Base-by-base conservation (phyloP, 2,888 invertebrate genomes). In the Drosophila rubida region DNA sequence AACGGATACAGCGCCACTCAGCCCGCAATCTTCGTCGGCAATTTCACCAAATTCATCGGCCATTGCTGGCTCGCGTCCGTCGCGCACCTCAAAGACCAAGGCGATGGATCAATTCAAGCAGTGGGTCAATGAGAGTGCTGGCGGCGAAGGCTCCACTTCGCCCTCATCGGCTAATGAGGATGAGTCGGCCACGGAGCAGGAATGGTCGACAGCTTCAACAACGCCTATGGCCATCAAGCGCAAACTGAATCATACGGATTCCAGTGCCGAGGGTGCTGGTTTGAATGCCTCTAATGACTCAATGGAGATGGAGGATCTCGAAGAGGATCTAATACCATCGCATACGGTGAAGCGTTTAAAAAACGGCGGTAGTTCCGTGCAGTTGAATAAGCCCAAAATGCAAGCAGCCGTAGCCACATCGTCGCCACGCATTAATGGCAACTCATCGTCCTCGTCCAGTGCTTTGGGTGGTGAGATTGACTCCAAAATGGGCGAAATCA, bases 21-120 rank as follows among this genome's bases (percentile, higher is more conserved):
- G 82, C 30, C 82, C 81, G 13, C 62, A 78, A 30, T 79, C 54
- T 57, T 68, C 32, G 23, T 76, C 55, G 65, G 77, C 37, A 44
- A 91, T 93, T 19, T 92, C 92, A 27, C 92, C 93, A 58, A 74
- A 74, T 57, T 66, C 69, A 16, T 16, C 66, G 16, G 42, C 42
- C 16, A 22, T 53, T 19, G 73, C 37, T 0, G 30, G 90, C 90
- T 51, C 80, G 23, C 95, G 91, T 3, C 87, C 90, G 2, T 87
- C 89, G 13, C 89, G 91, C 7, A 88, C 88, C 27, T 96, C 96
- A 81, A 97, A 96, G 90, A 95, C 95, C 49, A 96, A 95, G 78
- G 96, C 96, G 0, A 92, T 96, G 90, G 95, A 96, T 90, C 96
- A 96, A 90, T 96, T 96, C 58, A 96, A 96, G 89, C 95, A 95